phyloP scores from a whole-genome alignment of 2,888 invertebrate species.

The Altica lythri region DNA sequence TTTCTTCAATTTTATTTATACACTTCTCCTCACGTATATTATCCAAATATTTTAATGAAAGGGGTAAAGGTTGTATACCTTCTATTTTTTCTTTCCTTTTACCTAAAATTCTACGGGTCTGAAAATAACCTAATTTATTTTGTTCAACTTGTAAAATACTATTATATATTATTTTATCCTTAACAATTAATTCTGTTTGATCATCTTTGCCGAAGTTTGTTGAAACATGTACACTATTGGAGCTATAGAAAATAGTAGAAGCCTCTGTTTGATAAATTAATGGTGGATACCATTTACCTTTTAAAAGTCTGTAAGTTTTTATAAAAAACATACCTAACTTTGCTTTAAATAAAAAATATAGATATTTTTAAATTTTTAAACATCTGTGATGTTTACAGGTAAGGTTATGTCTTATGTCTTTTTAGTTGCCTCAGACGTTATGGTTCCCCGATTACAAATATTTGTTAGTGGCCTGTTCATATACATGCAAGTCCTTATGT shows the following conservation, averaged over 20 bases:
- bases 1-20: neutral
- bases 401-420: too few species aligned
- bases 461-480: too few species aligned
- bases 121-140: slow-evolving; percentile 15
- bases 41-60: slow-evolving; percentile 23
- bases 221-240: too few species aligned
- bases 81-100: slow-evolving; percentile 14
- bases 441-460: too few species aligned
- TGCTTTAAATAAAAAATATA: neutral
- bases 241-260: too few species aligned
- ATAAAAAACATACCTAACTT: neutral
- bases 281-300: too few species aligned
- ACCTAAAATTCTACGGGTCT: neutral
- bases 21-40: neutral
- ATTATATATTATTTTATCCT: slow-evolving; percentile 23
- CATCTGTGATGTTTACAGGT: too few species aligned
- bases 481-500: too few species aligned
- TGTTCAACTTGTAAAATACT: slow-evolving; percentile 14
- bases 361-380: neutral
- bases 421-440: too few species aligned
- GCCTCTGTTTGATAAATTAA: too few species aligned
- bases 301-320: neutral
- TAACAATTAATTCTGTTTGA: neutral
- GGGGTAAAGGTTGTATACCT: slow-evolving; percentile 25
- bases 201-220: neutral